Evolutionary conservation across 2,113 vertebrate genomes (phyloP).

Genomic region (Fregata magnificens): DNA sequence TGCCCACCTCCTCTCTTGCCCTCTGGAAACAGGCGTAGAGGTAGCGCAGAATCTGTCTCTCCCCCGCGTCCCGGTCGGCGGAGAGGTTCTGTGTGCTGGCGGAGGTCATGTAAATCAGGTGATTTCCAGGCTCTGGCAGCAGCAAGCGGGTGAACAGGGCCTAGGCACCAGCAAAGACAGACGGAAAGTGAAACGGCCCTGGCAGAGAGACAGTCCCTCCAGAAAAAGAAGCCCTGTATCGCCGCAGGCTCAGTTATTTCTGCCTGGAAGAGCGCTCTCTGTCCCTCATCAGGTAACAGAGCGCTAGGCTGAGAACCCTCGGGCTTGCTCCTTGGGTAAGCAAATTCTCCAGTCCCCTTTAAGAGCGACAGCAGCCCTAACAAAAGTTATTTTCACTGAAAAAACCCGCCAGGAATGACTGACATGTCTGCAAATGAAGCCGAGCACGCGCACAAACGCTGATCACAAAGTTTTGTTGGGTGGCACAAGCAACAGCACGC

Average conservation of each 20-base stretch:
- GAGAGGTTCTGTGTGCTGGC: slow-evolving; percentile 86
- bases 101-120: slow-evolving; percentile 93
- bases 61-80: slow-evolving; percentile 92
- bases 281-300: accelerated
- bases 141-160: slow-evolving; percentile 92
- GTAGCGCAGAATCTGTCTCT: slow-evolving; percentile 88
- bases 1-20: slow-evolving; percentile 90
- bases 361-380: accelerated
- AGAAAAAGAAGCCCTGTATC: accelerated
- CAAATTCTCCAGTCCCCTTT: not conserved
- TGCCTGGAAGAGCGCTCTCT: not conserved
- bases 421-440: accelerated
- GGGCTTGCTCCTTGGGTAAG: not conserved
- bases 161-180: slow-evolving; percentile 59
- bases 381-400: accelerated
- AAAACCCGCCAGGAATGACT: accelerated
- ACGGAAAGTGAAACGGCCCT: not conserved
- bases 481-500: accelerated
- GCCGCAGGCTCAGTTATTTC: not conserved
- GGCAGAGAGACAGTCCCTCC: not conserved
- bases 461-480: accelerated
- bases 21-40: slow-evolving; percentile 93
- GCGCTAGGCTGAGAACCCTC: accelerated
- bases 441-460: accelerated
- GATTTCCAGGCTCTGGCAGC: slow-evolving; percentile 89